Conservation (phyloP, 2,888 invertebrate genomes). For the Luperina nickerlii region DNA sequence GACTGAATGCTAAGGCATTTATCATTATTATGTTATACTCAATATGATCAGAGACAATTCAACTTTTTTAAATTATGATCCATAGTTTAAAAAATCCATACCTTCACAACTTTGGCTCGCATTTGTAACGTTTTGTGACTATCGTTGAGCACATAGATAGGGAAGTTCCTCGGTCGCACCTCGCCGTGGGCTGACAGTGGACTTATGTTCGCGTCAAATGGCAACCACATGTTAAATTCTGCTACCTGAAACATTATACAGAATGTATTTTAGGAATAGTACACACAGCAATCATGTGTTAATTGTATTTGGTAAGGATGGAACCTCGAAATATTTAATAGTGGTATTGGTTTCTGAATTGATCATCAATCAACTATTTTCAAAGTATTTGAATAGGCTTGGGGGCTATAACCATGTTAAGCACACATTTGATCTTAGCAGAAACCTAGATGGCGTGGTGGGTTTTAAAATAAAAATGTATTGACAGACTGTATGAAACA, state of each 20-base stretch:
- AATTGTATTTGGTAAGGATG: not conserved
- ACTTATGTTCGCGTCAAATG: constrained; percentile 91
- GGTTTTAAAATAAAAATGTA: too few species aligned
- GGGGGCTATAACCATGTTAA: not conserved
- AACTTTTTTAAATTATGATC: not conserved
- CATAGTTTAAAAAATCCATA: constrained; percentile 58
- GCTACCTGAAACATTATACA: constrained; percentile 91
- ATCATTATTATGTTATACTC: not conserved
- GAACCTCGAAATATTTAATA: not conserved
- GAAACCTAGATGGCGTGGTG: not conserved
- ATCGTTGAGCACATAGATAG: constrained; percentile 97
- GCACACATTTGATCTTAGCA: not conserved
- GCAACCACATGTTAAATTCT: constrained; percentile 99
- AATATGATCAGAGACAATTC: not conserved
- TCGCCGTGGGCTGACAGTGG: constrained; percentile 91
- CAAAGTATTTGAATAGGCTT: not conserved
- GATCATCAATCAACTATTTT: not conserved
- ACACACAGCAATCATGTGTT: not conserved
- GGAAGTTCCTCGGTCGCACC: constrained; percentile 95
- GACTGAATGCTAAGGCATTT: not conserved
- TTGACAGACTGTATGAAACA: not conserved
- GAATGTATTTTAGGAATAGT: not conserved
- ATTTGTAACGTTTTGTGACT: constrained; percentile 97
- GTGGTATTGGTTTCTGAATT: not conserved
- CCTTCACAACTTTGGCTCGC: constrained; percentile 95